Evolutionary conservation across 2,888 invertebrate species (phyloP), one percentile per base, ranked within the genome.

Genomic region (Microdon myrmicae): DNA sequence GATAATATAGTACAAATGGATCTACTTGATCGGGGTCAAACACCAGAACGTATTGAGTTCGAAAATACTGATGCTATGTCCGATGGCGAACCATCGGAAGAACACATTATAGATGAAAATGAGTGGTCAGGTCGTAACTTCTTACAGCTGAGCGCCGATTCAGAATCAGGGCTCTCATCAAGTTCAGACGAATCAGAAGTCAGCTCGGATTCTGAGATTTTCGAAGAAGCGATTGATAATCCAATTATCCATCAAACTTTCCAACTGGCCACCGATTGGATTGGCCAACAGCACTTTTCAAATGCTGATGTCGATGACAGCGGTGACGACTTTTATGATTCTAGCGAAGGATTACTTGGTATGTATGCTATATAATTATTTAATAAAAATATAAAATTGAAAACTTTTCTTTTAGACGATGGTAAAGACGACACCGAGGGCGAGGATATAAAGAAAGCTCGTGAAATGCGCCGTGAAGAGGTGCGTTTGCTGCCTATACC

Each of bases 71-170:
- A 86, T 16, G 83, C 83, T 44, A 82, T 85, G 72, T 86, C 85
- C 2, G 87, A 87, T 71, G 79, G 79, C 29, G 85, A 86, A 69
- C 85, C 87, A 69, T 83, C 84, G 2, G 82, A 84, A 14, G 80
- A 79, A 23, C 86, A 86, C 78, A 92, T 92, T 79, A 92, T 94
- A 79, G 94, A 94, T 74, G 96, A 96, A 77, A 95, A 96, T 74
- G 95, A 96, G 77, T 95, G 96, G 92, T 95, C 94, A 0, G 94
- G 94, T 71, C 85, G 93, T 69, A 96, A 96, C 82, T 94, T 94
- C 78, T 87, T 92, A 28, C 90, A 91, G 1, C 87, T 89, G 31
- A 86, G 89, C 16, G 87, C 87, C 19, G 88, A 88, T 76, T 89
- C 90, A 3, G 90, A 90, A 72, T 84, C 85, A 2, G 79, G 80